Conservation (phyloP, 2,113 vertebrate genomes). For the Colinus virginianus region DNA sequence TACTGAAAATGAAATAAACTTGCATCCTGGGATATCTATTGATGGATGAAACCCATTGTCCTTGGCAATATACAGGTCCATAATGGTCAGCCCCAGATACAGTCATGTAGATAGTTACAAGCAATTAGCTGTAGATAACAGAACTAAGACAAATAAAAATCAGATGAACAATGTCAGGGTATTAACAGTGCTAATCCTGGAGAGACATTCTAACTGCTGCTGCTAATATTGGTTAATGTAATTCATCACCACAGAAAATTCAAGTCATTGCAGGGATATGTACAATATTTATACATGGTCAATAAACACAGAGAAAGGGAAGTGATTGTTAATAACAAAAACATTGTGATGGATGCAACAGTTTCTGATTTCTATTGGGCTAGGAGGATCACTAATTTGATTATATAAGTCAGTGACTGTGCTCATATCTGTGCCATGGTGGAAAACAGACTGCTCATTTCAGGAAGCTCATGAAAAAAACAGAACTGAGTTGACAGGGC, state of each 20-base stretch:
- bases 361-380: neutral
- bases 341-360: neutral
- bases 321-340: neutral
- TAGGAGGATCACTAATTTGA: neutral
- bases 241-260: neutral
- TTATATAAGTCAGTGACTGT: neutral
- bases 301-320: neutral
- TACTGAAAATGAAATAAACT: neutral
- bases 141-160: neutral
- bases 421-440: neutral
- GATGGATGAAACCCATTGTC: neutral
- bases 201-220: neutral
- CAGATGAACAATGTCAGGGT: neutral
- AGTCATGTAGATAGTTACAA: neutral
- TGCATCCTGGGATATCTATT: neutral
- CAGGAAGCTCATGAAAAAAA: neutral
- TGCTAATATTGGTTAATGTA: neutral
- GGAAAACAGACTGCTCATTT: neutral
- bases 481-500: neutral
- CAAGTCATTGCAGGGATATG: neutral
- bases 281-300: neutral
- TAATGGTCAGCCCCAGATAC: neutral
- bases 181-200: neutral
- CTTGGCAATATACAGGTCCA: neutral
- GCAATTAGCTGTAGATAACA: neutral